Percentiles rank a stretch among this genome's conserved stretches.
phyloP scores from a whole-genome alignment of 2,888 invertebrate genomes.

The Callosobruchus maculatus region DNA sequence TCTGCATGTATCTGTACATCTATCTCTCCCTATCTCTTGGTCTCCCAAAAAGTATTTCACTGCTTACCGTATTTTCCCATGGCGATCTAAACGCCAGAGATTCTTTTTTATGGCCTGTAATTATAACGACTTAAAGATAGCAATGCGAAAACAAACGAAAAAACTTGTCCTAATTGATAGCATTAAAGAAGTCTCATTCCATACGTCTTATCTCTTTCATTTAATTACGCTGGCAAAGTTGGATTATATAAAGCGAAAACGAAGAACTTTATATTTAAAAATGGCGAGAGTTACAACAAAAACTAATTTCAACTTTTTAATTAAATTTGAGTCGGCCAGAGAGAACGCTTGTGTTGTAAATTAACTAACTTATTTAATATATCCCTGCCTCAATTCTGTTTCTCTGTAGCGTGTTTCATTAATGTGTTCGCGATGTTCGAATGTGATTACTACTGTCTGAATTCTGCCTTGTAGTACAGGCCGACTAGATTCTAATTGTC shows the following conservation, averaged over 20 bases:
- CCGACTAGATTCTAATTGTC: not conserved
- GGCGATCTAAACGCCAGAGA: not conserved
- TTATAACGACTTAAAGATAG: not conserved
- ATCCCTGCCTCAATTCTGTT: slow-evolving; percentile 25
- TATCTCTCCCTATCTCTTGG: too few relatives aligned
- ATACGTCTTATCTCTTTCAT: slow-evolving; percentile 38
- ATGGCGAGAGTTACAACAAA: slow-evolving; percentile 50
- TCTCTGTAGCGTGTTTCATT: slow-evolving; percentile 27
- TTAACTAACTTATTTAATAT: slow-evolving; percentile 44
- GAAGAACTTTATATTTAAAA: slow-evolving; percentile 44
- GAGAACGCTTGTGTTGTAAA: slow-evolving; percentile 44
- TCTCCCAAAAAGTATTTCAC: not conserved
- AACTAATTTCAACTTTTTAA: slow-evolving; percentile 52
- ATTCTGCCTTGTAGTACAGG: not conserved
- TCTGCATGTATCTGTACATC: too few relatives aligned
- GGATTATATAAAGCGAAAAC: slow-evolving; percentile 37
- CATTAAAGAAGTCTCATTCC: slow-evolving; percentile 29
- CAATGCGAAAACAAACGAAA: not conserved
- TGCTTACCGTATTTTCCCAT: not conserved
- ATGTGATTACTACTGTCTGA: not conserved
- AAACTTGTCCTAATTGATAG: slow-evolving; percentile 23
- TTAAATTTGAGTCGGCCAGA: slow-evolving; percentile 44
- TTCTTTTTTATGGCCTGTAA: not conserved
- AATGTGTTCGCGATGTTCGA: slow-evolving; percentile 12
- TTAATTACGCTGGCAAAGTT: slow-evolving; percentile 36